These are phyloP conservation scores for Parambassis ranga DNA, from an alignment of 2,797 vertebrate genomes.

Conservation along the genomic window DNA sequence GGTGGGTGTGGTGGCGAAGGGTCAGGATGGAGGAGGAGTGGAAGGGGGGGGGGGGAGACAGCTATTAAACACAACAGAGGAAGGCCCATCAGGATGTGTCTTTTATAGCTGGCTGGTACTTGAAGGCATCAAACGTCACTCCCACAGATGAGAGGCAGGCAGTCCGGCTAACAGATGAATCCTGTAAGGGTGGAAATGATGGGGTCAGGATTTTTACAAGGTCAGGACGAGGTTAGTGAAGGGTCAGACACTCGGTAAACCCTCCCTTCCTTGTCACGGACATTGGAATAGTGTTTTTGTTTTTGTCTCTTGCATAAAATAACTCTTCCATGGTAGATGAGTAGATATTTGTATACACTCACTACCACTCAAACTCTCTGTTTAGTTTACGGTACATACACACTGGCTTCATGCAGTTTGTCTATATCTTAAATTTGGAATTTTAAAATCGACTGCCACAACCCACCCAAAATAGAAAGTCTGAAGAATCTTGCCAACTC, in stretches of 20 bases:
- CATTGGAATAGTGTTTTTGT: slow-evolving; percentile 32
- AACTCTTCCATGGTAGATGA: no score
- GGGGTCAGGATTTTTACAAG: slow-evolving; percentile 70
- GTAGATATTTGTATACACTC: not conserved
- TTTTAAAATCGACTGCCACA: no score
- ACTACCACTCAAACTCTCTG: no score
- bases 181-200: slow-evolving; percentile 75
- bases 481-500: no score
- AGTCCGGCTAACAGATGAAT: slow-evolving; percentile 72
- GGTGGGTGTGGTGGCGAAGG: slow-evolving; percentile 74
- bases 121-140: slow-evolving; percentile 76
- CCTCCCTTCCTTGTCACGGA: slow-evolving; percentile 16
- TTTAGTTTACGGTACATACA: no score
- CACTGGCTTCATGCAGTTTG: no score
- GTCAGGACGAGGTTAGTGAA: slow-evolving; percentile 56
- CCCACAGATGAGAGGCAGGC: slow-evolving; percentile 69
- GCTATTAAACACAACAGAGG: slow-evolving; percentile 82
- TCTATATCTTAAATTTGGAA: no score
- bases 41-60: slow-evolving; percentile 17
- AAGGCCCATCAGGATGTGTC: slow-evolving; percentile 81
- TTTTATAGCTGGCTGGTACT: slow-evolving; percentile 79
- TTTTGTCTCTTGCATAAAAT: slow-evolving; percentile 30
- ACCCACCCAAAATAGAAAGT: no score
- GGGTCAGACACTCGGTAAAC: slow-evolving; percentile 48
- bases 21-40: slow-evolving; percentile 50